Evolutionary conservation across 64 coral and sea anemone genomes (phyloP).

Genomic region (Acropora yongei): DNA sequence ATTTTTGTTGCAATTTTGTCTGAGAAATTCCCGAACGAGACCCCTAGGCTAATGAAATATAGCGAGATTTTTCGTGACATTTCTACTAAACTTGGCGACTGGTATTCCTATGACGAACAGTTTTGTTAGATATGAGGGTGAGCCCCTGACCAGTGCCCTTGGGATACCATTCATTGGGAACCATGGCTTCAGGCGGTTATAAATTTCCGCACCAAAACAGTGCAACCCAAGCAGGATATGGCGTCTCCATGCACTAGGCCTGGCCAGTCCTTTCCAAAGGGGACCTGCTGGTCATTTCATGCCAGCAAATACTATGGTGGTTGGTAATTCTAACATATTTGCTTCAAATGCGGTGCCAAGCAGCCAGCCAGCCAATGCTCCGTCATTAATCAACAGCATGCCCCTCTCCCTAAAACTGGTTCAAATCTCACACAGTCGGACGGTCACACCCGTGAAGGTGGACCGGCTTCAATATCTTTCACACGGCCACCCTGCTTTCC

Average conservation of each 20-base stretch:
- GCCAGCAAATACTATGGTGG: not conserved
- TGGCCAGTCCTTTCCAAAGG: not conserved
- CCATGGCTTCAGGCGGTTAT: not conserved
- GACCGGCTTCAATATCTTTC: not conserved
- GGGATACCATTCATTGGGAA: constrained; percentile 25
- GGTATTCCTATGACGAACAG: too few species aligned
- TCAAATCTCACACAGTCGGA: not conserved
- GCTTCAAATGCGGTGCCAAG: constrained; percentile 14
- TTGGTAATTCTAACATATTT: not conserved
- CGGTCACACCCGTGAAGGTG: not conserved
- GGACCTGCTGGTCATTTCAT: constrained; percentile 2
- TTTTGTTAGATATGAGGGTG: too few species aligned
- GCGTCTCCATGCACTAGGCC: not conserved
- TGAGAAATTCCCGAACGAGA: too few species aligned
- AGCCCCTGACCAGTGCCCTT: not conserved
- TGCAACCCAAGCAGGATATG: not conserved
- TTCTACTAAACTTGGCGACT: too few species aligned
- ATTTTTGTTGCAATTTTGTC: too few species aligned
- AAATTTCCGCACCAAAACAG: not conserved
- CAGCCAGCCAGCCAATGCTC: not conserved
- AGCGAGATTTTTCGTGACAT: too few species aligned
- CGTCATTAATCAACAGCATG: not conserved
- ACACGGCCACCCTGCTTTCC: not conserved
- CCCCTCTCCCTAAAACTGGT: not conserved
- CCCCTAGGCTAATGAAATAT: too few species aligned